A percentile compares a stretch with the other conserved stretches of the same genome.
Evolutionary conservation across 64 coral and sea anemone species (phyloP).

Genomic region (Acropora tenuis): DNA sequence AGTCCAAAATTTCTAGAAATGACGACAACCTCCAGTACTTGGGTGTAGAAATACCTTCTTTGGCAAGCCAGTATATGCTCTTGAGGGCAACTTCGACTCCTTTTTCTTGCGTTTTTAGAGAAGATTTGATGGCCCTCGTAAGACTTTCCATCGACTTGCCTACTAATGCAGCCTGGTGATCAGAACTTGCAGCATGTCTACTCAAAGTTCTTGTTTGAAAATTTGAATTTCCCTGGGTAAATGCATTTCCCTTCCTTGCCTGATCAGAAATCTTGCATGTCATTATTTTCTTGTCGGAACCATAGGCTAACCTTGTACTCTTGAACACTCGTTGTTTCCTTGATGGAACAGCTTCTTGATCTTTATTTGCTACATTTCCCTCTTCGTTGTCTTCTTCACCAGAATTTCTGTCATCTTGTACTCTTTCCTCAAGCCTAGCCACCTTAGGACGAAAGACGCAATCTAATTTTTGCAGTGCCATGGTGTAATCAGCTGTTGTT

Average conservation of each 20-base stretch:
- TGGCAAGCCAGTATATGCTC: constrained; percentile 26
- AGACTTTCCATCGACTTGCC: constrained; percentile 18
- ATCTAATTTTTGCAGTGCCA: not conserved
- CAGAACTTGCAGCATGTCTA: constrained; percentile 37
- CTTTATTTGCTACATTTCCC: constrained; percentile 17
- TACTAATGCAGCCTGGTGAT: constrained; percentile 43
- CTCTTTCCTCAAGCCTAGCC: not conserved
- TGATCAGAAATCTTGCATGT: constrained; percentile 30
- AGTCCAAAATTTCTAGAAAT: constrained; percentile 52
- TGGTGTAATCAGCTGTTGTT: too few relatives aligned
- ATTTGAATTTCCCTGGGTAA: constrained; percentile 46
- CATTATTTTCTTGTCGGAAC: constrained; percentile 5
- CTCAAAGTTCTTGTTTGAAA: constrained; percentile 46
- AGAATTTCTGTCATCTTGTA: not conserved
- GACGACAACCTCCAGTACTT: constrained; percentile 55
- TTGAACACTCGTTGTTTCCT: constrained; percentile 27
- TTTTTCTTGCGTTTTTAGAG: constrained; percentile 42
- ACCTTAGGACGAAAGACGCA: not conserved
- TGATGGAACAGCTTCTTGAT: not conserved
- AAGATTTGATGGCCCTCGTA: constrained; percentile 33
- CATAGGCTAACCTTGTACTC: constrained; percentile 16
- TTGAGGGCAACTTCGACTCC: constrained; percentile 59
- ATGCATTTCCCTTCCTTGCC: constrained; percentile 35
- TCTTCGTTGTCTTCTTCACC: not conserved
- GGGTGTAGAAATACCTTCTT: constrained; percentile 21